A percentile compares a stretch with the other conserved stretches of the same genome.
phyloP scores from a whole-genome alignment of 1,140 invertebrate species.

The Orussus abietinus region DNA sequence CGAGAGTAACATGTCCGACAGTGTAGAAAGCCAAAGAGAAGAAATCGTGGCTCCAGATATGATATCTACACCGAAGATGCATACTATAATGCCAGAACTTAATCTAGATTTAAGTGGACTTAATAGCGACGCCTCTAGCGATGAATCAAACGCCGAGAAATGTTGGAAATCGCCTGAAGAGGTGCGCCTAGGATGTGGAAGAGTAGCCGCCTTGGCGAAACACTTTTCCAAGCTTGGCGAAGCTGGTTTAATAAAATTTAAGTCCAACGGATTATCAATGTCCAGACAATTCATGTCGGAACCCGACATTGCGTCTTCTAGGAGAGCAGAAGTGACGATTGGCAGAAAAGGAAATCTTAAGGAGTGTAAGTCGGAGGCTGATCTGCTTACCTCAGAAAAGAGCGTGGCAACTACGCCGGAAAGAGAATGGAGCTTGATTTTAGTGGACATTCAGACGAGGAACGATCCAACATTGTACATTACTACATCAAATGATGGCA shows the following conservation, averaged over 20 bases:
- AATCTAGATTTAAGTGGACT: conserved; percentile 44
- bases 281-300: conserved; percentile 42
- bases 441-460: conserved; percentile 35
- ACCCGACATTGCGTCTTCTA: conserved; percentile 38
- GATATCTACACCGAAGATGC: conserved; percentile 17
- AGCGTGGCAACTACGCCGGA: conserved; percentile 31
- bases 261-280: conserved; percentile 25
- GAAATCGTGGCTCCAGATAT: conserved; percentile 10
- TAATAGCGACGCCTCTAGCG: conserved; percentile 42
- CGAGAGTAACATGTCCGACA: conserved; percentile 17
- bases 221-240: conserved; percentile 57
- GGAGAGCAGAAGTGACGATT: conserved; percentile 15
- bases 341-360: conserved; percentile 11
- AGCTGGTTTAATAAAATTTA: conserved; percentile 44
- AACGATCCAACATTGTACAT: conserved; percentile 9
- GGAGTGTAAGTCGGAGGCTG: conserved; percentile 34
- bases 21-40: conserved; percentile 6
- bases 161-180: conserved; percentile 63
- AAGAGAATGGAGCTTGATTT: conserved; percentile 41
- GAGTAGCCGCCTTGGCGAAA: conserved; percentile 60
- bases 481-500: neutral
- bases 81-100: conserved; percentile 36
- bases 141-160: conserved; percentile 47
- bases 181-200: conserved; percentile 56
- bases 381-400: conserved; percentile 30